Percentiles rank a stretch among this genome's conserved stretches.
Evolutionary conservation across 2,888 invertebrate genomes (phyloP).

Genomic region (Eupelmus urozonus): DNA sequence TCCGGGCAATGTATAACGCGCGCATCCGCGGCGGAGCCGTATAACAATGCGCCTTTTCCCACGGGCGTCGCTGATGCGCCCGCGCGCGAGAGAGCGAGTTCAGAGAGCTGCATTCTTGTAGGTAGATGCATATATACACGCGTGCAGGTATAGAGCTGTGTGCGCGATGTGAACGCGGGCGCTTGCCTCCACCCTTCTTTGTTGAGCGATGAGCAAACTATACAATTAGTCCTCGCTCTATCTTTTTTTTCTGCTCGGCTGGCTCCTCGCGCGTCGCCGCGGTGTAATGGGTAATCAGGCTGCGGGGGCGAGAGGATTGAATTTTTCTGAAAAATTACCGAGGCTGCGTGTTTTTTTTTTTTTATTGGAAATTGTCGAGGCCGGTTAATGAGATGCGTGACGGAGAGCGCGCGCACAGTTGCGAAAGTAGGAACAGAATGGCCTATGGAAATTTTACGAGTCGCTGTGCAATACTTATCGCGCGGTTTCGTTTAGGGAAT

Average conservation of each 20-base stretch:
- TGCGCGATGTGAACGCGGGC: neutral
- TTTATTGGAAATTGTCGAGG: neutral
- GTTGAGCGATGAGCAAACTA: slow-evolving; percentile 53
- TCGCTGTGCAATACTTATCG: too few species aligned
- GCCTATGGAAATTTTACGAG: neutral
- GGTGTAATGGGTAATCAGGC: neutral
- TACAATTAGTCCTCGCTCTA: slow-evolving; percentile 30
- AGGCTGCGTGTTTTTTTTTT: neutral
- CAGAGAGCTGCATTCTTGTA: too few species aligned
- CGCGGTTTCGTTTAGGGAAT: too few species aligned
- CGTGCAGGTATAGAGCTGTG: neutral
- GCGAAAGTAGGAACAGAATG: too few species aligned
- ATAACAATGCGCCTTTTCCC: slow-evolving; percentile 23
- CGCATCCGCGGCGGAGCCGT: neutral
- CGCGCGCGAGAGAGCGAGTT: neutral
- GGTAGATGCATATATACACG: too few species aligned
- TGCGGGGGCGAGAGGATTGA: slow-evolving; percentile 17
- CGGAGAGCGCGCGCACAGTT: too few species aligned
- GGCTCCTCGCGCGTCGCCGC: neutral
- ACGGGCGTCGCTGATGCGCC: slow-evolving; percentile 12
- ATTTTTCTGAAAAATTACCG: slow-evolving; percentile 17
- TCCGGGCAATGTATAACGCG: neutral
- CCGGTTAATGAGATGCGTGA: neutral
- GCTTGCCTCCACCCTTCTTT: slow-evolving; percentile 15
- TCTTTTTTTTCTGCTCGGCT: neutral